Conservation (phyloP, 2,113 vertebrate genomes). For the Cyphomyrus plagiostoma region DNA sequence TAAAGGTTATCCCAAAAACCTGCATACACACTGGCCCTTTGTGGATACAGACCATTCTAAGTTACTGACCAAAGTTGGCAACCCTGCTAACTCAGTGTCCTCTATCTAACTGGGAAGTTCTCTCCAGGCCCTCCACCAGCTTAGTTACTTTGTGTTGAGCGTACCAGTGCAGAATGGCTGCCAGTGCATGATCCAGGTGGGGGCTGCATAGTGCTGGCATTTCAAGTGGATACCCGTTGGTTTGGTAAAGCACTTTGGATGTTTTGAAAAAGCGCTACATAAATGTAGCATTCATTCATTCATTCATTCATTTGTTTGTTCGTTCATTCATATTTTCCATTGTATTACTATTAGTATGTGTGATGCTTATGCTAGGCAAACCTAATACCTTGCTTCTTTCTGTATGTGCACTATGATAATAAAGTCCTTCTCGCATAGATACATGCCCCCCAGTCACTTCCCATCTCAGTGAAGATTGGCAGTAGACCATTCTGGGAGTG, state of each 20-base stretch:
- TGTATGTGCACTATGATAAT: neutral
- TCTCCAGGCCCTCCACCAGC: neutral
- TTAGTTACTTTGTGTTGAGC: neutral
- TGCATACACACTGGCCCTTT: no score
- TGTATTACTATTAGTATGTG: neutral
- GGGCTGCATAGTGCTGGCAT: no score
- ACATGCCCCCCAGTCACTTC: slow-evolving; percentile 26
- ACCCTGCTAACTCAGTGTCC: neutral
- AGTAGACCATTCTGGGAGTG: slow-evolving; percentile 50
- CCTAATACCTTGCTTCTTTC: neutral
- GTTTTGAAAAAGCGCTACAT: no score
- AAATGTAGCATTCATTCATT: no score
- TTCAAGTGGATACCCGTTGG: no score
- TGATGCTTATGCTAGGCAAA: neutral
- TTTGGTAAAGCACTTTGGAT: no score
- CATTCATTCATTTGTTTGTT: no score
- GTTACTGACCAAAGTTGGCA: no score
- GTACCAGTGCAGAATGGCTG: neutral
- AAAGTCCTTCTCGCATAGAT: slow-evolving; percentile 46
- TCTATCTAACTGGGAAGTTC: neutral
- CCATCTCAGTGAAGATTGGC: slow-evolving; percentile 38
- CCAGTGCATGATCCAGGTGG: no score
- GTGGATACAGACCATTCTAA: no score
- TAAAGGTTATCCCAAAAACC: no score
- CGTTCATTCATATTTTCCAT: neutral